Base-by-base conservation (phyloP, 2,113 vertebrate species). In the Syrrhaptes paradoxus region DNA sequence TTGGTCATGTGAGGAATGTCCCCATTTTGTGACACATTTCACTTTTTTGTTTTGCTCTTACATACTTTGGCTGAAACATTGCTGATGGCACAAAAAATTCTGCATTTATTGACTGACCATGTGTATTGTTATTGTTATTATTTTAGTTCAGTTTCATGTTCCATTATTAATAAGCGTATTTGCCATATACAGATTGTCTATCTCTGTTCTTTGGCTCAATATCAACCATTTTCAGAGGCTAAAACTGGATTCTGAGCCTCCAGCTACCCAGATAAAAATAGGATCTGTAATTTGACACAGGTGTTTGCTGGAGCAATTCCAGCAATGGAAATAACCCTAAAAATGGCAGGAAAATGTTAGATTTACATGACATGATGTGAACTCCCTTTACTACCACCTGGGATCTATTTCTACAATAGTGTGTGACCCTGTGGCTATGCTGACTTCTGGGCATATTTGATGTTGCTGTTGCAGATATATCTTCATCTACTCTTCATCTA, bases 281-380 rank as follows among this genome's bases (percentile, higher is more conserved):
- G 66, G 49, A 87, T 52, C 62, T 54, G 59, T 87, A 89, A 96
- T 95, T 86, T 83, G 74, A 62, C 94, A 90, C 91, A 95, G 94
- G 94, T 96, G 93, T 84, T 92, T 89, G 74, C 66, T 75, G 65
- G 61, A 95, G 72, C 38, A 68, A 75, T 67, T 91, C 62, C 65
- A 91, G 29, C n/a, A 85, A 75, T 48, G 55, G 73, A 80, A 66
- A 80, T 34, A 54, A 68, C 7, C 17, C 36, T 48, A 73, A 80
- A 94, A 73, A 38, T 1, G 78, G 31, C 28, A 89, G 61, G 61
- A 67, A 54, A 61, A 73, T 4, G 10, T 57, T 36, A 75, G 26
- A 71, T 75, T 84, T 87, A 68, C 31, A 17, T 29, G 66, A 57
- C 34, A 36, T 13, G 7, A 31, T 59, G 31, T 12, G 7, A 88